Percentiles rank a stretch among this genome's conserved stretches.
Evolutionary conservation across 2,888 invertebrate species (phyloP).

Genomic region (Papilio gigon): DNA sequence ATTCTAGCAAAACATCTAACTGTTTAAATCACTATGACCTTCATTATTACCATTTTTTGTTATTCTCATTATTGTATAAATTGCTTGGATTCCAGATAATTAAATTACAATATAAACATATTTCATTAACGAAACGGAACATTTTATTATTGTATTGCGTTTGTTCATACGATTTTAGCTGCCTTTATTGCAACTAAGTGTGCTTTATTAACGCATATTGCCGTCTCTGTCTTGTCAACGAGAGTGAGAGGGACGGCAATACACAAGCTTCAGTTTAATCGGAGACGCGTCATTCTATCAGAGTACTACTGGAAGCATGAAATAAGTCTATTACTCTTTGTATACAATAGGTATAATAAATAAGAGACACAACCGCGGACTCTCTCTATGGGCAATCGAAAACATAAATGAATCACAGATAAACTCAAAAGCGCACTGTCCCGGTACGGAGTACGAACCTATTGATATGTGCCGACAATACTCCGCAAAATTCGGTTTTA

Average conservation of each 20-base stretch:
- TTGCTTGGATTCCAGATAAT: not conserved
- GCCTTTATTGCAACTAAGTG: too few relatives aligned
- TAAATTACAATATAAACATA: not conserved
- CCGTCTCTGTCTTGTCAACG: too few relatives aligned
- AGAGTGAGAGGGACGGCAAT: too few relatives aligned
- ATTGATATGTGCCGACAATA: slow-evolving; percentile 71
- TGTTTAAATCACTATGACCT: too few relatives aligned
- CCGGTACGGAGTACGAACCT: slow-evolving; percentile 54
- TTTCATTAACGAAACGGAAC: not conserved
- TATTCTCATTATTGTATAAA: too few relatives aligned
- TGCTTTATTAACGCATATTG: too few relatives aligned
- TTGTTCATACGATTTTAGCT: not conserved
- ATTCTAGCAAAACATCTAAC: too few relatives aligned
- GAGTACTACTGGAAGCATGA: too few relatives aligned
- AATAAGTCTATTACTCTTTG: slow-evolving; percentile 32
- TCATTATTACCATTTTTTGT: too few relatives aligned
- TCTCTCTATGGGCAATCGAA: slow-evolving; percentile 49
- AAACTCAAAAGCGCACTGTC: slow-evolving; percentile 57
- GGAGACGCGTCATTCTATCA: too few relatives aligned
- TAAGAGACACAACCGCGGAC: slow-evolving; percentile 51
- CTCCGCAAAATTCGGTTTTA: slow-evolving; percentile 52
- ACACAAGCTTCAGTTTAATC: too few relatives aligned
- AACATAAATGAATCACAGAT: slow-evolving; percentile 77
- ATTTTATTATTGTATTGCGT: not conserved
- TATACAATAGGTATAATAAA: slow-evolving; percentile 26